These are phyloP conservation scores for Cladorhizidae sp. DNA, from an alignment of 37 sponge, comb jelly and placozoan species.

Conservation along the genomic window DNA sequence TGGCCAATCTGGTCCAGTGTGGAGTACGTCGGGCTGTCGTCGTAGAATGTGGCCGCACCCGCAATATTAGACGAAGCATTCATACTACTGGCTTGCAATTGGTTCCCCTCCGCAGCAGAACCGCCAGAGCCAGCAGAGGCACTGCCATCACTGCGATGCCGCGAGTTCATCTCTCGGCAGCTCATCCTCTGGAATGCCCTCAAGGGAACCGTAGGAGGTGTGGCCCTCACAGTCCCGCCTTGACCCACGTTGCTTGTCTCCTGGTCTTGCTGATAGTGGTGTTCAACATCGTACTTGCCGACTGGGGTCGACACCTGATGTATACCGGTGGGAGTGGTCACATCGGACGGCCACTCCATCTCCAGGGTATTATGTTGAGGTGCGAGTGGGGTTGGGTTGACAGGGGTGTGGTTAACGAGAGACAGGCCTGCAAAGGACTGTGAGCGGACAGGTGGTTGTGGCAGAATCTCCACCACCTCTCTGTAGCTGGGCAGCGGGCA, in stretches of 20 bases:
- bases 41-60: too few species aligned
- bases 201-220: slow-evolving; percentile 5
- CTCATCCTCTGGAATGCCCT: not conserved
- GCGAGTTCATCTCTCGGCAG: not conserved
- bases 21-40: too few species aligned
- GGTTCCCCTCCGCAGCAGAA: too few species aligned
- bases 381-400: not conserved
- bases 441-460: too few species aligned
- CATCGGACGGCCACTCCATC: not conserved
- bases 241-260: not conserved
- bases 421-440: too few species aligned
- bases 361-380: not conserved
- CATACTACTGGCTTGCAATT: too few species aligned
- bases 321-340: not conserved
- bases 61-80: too few species aligned
- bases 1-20: not conserved
- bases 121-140: too few species aligned
- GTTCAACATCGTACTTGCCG: not conserved
- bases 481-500: too few species aligned
- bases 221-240: not conserved
- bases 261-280: not conserved
- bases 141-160: too few species aligned
- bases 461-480: too few species aligned
- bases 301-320: not conserved
- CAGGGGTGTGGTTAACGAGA: not conserved